Percentiles rank a stretch among this genome's conserved stretches.
These are phyloP conservation scores for Steatornis caripensis DNA, from an alignment of 2,113 vertebrate species.

Conservation along the genomic window DNA sequence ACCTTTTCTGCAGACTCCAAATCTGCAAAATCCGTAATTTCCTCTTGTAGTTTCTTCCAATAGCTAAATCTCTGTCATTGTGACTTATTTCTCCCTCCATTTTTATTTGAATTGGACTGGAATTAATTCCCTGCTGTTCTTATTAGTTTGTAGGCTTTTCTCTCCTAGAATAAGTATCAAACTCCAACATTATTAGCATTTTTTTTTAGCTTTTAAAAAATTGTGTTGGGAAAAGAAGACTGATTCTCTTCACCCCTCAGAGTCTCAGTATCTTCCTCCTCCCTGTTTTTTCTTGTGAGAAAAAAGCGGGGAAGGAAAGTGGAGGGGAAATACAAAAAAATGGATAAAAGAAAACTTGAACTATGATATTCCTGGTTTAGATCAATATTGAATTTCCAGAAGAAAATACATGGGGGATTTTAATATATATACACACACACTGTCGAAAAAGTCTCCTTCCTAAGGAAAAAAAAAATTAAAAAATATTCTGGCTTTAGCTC, in stretches of 20 bases:
- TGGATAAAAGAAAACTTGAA: not conserved
- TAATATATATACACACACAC: accelerated
- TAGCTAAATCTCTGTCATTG: not conserved
- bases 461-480: not conserved
- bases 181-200: not conserved
- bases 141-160: not conserved
- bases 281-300: not conserved
- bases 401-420: not conserved
- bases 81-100: slow-evolving; percentile 1
- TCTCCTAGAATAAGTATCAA: not conserved
- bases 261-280: not conserved
- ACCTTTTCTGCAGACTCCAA: not conserved
- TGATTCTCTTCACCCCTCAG: not conserved
- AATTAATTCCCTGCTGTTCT: slow-evolving; percentile 15
- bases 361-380: not conserved
- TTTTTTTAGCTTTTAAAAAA: not conserved
- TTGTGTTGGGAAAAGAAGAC: not conserved
- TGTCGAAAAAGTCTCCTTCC: not conserved
- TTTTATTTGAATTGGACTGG: not conserved
- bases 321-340: not conserved
- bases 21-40: not conserved
- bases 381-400: not conserved
- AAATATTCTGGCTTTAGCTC: not conserved
- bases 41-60: not conserved
- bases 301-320: not conserved